Evolutionary conservation across 2,888 invertebrate species (phyloP), one percentile per base, ranked within the genome.

Genomic region (Parnassius apollo): DNA sequence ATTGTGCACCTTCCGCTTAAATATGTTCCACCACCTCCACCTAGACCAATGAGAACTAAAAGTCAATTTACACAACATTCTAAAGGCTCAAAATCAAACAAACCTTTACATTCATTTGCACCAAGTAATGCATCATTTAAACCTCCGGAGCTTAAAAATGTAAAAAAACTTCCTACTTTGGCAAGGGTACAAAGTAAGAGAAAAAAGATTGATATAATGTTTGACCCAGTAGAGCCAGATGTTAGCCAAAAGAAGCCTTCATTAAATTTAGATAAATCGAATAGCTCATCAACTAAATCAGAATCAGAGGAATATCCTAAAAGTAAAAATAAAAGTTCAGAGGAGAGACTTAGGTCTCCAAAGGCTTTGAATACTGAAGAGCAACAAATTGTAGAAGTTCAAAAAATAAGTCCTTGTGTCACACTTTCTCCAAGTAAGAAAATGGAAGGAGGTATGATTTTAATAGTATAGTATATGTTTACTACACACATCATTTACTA

Each of bases 371-470:
- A 48, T 8, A 35, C 3, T 56, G 55, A 55, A 46, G 45, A 55
- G 18, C 22, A 22, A 18, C 10, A 84, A 64, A 78, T 80, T n/a
- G 60, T 59, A 0, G 78, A 80, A 59, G 74, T 72, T 1, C 76
- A 74, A 48, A 89, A 84, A 59, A 81, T 91, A 0, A 93, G 93
- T 66, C 75, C 75, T 2, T 93, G 90, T 75, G 91, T 95, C 0
- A 94, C 93, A 0, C 72, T 92, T 59, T 93, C 93, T 0, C 80
- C 94, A 35, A 94, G 94, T 0, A 95, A 94, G 69, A 92, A 90
- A 70, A 67, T 87, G 12, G 69, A 78, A 54, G 87, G 88, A 71
- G 92, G 91, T 91, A 75, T 50, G 13, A 18, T 18, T 13, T 48
- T 18, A 18, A 18, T 18, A 18, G 18, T 18, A n/a, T n/a, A n/a